These are phyloP conservation scores for Nipponacmea schrenckii DNA, from an alignment of 2,888 invertebrate species.

Conservation along the genomic window DNA sequence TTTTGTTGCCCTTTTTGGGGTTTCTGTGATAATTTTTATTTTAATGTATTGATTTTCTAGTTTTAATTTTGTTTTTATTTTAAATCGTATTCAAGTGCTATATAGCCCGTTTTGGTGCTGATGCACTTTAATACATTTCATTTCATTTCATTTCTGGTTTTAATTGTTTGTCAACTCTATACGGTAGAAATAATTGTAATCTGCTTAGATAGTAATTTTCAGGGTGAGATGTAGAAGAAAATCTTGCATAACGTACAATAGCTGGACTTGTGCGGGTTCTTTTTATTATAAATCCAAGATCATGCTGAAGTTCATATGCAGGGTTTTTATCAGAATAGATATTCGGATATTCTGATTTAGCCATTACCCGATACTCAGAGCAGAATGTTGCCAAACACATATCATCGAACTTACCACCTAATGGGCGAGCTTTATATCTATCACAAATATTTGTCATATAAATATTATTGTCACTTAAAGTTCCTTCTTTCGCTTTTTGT, in stretches of 20 bases:
- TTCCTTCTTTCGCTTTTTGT: not conserved
- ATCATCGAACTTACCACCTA: not conserved
- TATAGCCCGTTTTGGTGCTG: too few relatives aligned
- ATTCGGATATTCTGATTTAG: slow-evolving; percentile 1
- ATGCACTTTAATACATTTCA: too few relatives aligned
- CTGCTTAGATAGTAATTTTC: slow-evolving; percentile 10
- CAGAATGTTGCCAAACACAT: slow-evolving; percentile 11
- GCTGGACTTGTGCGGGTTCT: not conserved
- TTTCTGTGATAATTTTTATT: too few relatives aligned
- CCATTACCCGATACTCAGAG: slow-evolving; percentile 18
- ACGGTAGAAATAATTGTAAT: slow-evolving; percentile 13
- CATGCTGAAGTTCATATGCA: not conserved
- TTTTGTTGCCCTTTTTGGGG: too few relatives aligned
- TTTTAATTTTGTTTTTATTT: too few relatives aligned
- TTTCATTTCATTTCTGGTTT: not conserved
- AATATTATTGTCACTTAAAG: not conserved
- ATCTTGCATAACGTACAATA: slow-evolving; percentile 1
- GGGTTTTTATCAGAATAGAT: not conserved
- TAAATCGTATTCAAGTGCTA: too few relatives aligned
- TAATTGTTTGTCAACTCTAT: not conserved
- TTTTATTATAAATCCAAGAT: slow-evolving; percentile 8
- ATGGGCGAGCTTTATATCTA: not conserved
- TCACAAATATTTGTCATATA: slow-evolving; percentile 14
- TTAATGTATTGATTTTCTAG: too few relatives aligned
- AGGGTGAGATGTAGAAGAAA: not conserved